Percentiles rank a stretch among this genome's conserved stretches.
phyloP scores from a whole-genome alignment of 2,113 vertebrate species.

The Nibea coibor region DNA sequence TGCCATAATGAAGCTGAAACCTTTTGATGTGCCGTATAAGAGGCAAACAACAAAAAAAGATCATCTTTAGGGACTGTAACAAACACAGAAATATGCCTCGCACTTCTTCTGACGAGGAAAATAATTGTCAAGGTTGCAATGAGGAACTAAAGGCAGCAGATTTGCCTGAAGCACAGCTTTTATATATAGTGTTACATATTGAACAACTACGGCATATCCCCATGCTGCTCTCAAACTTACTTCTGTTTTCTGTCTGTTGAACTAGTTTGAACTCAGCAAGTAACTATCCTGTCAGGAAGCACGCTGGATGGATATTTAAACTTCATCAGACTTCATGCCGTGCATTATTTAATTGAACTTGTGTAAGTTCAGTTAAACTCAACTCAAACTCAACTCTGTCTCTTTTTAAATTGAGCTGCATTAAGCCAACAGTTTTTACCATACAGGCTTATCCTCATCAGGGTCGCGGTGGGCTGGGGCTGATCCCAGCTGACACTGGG shows the following conservation, averaged over 20 bases:
- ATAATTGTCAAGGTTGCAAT: conserved; percentile 23
- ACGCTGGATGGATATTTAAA: background rate
- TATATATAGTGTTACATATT: background rate
- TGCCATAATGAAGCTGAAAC: conserved; percentile 18
- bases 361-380: background rate
- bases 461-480: no score
- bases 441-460: no score
- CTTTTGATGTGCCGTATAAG: conserved; percentile 18
- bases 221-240: background rate
- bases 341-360: background rate
- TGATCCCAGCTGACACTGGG: no score
- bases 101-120: conserved; percentile 5
- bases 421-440: background rate
- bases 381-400: background rate
- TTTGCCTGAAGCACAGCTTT: conserved; percentile 15
- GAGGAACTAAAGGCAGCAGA: conserved; percentile 2
- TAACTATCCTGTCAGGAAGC: background rate
- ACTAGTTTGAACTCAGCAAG: conserved; percentile 12
- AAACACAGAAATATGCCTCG: conserved; percentile 22
- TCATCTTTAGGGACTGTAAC: conserved; percentile 13
- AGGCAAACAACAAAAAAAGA: conserved; percentile 18
- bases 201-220: background rate
- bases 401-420: background rate
- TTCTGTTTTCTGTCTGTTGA: background rate
- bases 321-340: background rate